Conservation (phyloP, 2,888 invertebrate genomes). For the Pseudoips prasinana region DNA sequence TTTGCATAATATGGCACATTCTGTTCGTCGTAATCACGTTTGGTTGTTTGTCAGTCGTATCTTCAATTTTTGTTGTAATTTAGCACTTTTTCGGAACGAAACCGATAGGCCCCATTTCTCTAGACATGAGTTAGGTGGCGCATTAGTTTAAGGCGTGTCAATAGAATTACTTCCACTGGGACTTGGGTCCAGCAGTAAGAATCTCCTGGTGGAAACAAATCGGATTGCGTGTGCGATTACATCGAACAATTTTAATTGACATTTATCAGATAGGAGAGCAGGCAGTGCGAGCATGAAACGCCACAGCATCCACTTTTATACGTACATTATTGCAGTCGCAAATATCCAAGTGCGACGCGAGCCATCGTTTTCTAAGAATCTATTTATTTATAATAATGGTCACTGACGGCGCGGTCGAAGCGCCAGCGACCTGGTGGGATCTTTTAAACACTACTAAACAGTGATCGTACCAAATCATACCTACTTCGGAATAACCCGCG, state of each 20-base stretch:
- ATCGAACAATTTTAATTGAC: conserved; percentile 64
- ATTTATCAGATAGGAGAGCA: conserved; percentile 55
- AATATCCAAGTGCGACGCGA: conserved; percentile 54
- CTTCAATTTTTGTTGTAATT: too few species aligned
- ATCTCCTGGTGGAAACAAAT: too few species aligned
- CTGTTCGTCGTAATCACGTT: conserved; percentile 20
- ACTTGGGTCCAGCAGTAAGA: too few species aligned
- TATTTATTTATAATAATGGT: conserved; percentile 49
- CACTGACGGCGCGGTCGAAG: conserved; percentile 42
- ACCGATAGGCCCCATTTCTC: too few species aligned
- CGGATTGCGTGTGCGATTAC: conserved; percentile 15
- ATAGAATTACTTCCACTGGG: too few species aligned
- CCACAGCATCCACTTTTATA: conserved; percentile 78
- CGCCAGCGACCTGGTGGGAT: conserved; percentile 64
- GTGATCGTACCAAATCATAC: conserved; percentile 49
- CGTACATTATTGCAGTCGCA: conserved; percentile 64
- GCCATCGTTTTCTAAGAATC: conserved; percentile 54
- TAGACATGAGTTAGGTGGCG: too few species aligned
- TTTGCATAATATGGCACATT: conserved; percentile 29
- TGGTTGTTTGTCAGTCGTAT: not conserved
- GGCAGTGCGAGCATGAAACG: conserved; percentile 66
- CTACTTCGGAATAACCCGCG: conserved; percentile 37
- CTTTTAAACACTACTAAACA: conserved; percentile 49
- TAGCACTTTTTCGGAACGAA: too few species aligned
- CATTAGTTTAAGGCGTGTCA: too few species aligned